Evolutionary conservation across 1,140 invertebrate species (phyloP).

Genomic region (Neotoxoptera formosana): DNA sequence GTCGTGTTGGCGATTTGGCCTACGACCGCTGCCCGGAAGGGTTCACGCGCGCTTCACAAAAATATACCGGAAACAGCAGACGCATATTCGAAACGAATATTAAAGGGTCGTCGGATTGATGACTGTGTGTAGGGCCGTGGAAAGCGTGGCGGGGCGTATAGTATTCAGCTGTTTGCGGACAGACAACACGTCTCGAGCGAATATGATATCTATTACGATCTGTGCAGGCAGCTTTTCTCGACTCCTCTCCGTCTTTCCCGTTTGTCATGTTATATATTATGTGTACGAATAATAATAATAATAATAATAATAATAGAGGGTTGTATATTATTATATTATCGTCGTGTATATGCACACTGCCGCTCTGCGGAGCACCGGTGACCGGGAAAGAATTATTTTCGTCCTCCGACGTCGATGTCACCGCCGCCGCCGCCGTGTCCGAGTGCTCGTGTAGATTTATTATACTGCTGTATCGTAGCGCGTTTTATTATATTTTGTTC

Average conservation of each 20-base stretch:
- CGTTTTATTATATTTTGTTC: background rate
- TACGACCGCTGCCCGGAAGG: background rate
- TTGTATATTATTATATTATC: background rate
- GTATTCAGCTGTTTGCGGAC: background rate
- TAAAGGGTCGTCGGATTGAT: background rate
- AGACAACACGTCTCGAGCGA: background rate
- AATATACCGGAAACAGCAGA: background rate
- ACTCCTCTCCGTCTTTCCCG: background rate
- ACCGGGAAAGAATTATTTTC: constrained; percentile 1
- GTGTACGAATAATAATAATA: background rate
- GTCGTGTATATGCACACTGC: background rate
- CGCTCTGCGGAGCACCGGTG: background rate
- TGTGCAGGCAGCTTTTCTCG: background rate
- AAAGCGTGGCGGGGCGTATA: background rate
- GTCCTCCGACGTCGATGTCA: background rate
- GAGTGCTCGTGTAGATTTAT: background rate
- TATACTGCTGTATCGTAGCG: background rate
- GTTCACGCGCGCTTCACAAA: background rate
- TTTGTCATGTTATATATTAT: no score
- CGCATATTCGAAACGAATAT: background rate
- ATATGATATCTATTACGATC: background rate
- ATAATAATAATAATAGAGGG: background rate
- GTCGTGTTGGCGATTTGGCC: background rate
- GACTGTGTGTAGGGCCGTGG: background rate
- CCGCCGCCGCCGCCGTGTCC: background rate